Conservation (phyloP, 1,140 invertebrate species). For the Solenopsis fugax region DNA sequence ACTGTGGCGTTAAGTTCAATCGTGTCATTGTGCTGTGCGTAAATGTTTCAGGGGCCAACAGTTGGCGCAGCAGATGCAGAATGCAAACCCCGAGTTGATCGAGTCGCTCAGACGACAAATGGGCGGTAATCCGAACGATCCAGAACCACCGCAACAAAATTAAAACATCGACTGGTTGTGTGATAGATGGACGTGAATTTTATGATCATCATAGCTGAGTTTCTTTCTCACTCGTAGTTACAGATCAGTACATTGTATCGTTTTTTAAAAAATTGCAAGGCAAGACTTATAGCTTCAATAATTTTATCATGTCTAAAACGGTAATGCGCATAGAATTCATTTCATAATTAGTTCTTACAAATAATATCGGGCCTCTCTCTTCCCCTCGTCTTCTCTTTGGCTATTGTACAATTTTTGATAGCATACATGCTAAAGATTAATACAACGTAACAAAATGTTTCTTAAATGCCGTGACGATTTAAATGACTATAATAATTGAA, state of each 20-base stretch:
- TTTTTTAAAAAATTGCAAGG: conserved; percentile 38
- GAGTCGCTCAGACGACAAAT: conserved; percentile 89
- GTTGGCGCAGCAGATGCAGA: conserved; percentile 90
- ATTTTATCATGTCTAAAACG: conserved; percentile 27
- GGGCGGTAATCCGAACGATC: conserved; percentile 81
- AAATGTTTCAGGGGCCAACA: conserved; percentile 88
- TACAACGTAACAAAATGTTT: conserved; percentile 14
- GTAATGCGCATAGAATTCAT: conserved; percentile 54
- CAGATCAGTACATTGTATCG: conserved; percentile 19
- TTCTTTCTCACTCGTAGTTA: conserved; percentile 53
- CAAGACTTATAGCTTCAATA: conserved; percentile 29
- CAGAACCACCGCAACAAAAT: conserved; percentile 82
- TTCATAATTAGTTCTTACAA: conserved; percentile 51
- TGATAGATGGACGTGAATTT: conserved; percentile 47
- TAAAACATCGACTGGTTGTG: conserved; percentile 67
- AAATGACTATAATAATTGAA: neutral
- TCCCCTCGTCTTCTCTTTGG: neutral
- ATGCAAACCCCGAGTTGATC: conserved; percentile 90
- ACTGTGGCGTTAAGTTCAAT: neutral
- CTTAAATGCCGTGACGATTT: conserved; percentile 14
- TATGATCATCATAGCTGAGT: conserved; percentile 42
- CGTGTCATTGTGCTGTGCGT: neutral
- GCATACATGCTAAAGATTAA: neutral
- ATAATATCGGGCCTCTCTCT: neutral
- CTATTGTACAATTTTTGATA: conserved; percentile 25